A percentile compares a stretch with the other conserved stretches of the same genome.
Evolutionary conservation across 2,113 vertebrate genomes (phyloP).

Genomic region (Myotis lucifugus): DNA sequence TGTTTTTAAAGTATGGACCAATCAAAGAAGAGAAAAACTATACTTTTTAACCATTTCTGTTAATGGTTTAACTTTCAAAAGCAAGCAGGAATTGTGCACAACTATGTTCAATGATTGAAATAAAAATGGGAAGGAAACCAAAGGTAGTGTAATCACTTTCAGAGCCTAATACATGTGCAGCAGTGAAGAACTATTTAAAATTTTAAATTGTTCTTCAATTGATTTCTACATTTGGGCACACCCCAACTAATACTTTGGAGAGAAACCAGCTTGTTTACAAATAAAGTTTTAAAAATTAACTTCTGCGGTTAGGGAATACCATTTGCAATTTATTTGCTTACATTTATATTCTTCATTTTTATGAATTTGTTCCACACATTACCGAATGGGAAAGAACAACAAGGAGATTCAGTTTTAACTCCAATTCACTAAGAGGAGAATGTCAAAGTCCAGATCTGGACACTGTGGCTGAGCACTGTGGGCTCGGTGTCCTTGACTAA

Average conservation of each 20-base stretch:
- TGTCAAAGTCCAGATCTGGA: not conserved
- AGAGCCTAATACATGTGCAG: not conserved
- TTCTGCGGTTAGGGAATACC: not conserved
- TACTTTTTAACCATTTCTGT: not conserved
- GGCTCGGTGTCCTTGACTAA: not conserved
- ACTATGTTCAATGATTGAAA: not conserved
- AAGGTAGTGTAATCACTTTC: not conserved
- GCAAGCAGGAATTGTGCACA: not conserved
- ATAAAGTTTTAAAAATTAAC: not conserved
- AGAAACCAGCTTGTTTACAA: not conserved
- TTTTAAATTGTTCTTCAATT: not conserved
- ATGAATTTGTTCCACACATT: not conserved
- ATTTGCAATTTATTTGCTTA: not conserved
- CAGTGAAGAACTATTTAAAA: not conserved
- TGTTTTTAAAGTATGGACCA: not conserved
- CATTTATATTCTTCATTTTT: not conserved
- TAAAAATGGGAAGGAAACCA: not conserved
- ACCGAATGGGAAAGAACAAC: not conserved
- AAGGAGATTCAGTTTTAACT: slow-evolving; percentile 1
- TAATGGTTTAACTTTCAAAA: slow-evolving; percentile 1
- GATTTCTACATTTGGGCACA: not conserved
- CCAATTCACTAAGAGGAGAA: not conserved
- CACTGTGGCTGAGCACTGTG: not conserved
- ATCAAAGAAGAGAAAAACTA: not conserved
- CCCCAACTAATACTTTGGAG: not conserved